Percentiles rank a stretch among this genome's conserved stretches.
Evolutionary conservation across 2,888 invertebrate species (phyloP).

Genomic region (Rhagophthalmus giganteus): DNA sequence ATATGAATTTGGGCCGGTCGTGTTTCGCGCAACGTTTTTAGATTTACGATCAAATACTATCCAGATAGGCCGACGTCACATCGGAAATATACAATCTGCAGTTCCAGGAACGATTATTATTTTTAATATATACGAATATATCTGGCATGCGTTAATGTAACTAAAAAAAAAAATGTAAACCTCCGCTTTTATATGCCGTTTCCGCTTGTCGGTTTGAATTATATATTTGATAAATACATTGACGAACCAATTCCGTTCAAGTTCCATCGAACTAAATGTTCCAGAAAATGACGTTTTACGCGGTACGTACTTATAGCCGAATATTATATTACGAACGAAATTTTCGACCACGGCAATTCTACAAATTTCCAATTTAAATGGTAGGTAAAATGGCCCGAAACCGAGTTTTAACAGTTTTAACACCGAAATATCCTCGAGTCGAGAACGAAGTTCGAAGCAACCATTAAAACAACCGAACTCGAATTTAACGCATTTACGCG

Average conservation of each 20-base stretch:
- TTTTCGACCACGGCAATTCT: too few species aligned
- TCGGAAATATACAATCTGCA: conserved; percentile 2
- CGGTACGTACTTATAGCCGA: too few species aligned
- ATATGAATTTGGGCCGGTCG: conserved; percentile 16
- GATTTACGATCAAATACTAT: conserved; percentile 24
- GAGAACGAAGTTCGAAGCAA: too few species aligned
- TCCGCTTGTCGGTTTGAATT: conserved; percentile 46
- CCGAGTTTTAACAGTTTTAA: too few species aligned
- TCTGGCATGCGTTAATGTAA: conserved; percentile 23
- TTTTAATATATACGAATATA: conserved; percentile 25
- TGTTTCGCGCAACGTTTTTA: conserved; percentile 12
- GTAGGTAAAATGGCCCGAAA: too few species aligned
- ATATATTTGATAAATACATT: conserved; percentile 43
- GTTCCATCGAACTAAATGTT: conserved; percentile 36
- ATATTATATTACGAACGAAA: too few species aligned
- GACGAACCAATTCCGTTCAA: conserved; percentile 38
- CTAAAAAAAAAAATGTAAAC: conserved; percentile 1
- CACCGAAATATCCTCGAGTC: too few species aligned
- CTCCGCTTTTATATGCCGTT: conserved; percentile 35
- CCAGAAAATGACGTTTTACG: conserved; percentile 20
- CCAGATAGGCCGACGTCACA: conserved; percentile 18
- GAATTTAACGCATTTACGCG: too few species aligned
- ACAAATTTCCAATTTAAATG: too few species aligned
- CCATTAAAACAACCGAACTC: too few species aligned
- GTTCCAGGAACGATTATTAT: conserved; percentile 23